Percentiles rank a stretch among this genome's conserved stretches.
These are phyloP conservation scores for Halcyon smyrnensis DNA, from an alignment of 2,797 vertebrate species.

Conservation along the genomic window DNA sequence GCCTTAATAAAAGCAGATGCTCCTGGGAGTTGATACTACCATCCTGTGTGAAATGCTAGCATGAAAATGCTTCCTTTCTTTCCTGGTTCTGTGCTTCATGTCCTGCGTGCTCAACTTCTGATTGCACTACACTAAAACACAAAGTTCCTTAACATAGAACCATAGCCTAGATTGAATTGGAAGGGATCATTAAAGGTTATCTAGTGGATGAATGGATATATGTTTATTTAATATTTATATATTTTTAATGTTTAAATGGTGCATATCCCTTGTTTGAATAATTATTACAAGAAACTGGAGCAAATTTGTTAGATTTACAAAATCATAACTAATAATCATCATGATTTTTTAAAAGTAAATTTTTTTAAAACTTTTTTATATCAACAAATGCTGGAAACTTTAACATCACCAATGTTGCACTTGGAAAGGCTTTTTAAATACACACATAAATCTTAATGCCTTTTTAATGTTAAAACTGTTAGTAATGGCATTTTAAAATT, in stretches of 20 bases:
- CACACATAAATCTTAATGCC: background rate
- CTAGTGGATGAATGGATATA: background rate
- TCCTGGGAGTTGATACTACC: background rate
- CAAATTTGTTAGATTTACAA: background rate
- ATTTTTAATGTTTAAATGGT: background rate
- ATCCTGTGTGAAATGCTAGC: background rate
- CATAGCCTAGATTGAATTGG: background rate
- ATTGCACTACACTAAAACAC: background rate
- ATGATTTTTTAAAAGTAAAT: background rate
- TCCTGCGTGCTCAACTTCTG: background rate
- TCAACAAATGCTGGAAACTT: background rate
- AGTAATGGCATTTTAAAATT: background rate
- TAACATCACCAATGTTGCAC: background rate
- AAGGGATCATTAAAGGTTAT: background rate
- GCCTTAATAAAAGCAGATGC: background rate
- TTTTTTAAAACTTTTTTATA: background rate
- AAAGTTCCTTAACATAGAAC: background rate
- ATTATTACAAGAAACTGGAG: background rate
- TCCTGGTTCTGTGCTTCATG: background rate
- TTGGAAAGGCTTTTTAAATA: background rate
- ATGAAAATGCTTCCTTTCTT: background rate
- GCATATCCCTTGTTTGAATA: background rate
- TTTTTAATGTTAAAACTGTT: conserved; percentile 3
- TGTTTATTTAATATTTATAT: background rate
- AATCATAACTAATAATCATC: background rate